Conservation (phyloP, 2,797 vertebrate genomes). For the Coranthus polyacanthus region DNA sequence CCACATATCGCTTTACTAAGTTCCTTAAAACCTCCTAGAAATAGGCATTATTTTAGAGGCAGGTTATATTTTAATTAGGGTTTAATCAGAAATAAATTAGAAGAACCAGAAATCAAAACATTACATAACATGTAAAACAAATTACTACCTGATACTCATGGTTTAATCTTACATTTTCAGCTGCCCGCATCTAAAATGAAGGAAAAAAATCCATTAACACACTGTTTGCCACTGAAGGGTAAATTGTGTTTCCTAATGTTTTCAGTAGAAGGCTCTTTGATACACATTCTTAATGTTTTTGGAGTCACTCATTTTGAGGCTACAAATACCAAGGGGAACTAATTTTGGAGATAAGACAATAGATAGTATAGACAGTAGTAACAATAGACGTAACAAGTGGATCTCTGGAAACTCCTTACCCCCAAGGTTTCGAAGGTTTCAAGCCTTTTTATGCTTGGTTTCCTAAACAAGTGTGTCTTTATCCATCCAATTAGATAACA, state of each 20-base stretch:
- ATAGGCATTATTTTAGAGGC: neutral
- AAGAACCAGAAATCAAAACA: neutral
- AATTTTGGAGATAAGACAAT: constrained; percentile 1
- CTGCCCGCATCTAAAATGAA: constrained; percentile 89
- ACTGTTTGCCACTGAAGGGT: neutral
- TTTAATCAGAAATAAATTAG: no score
- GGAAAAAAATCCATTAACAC: constrained; percentile 6
- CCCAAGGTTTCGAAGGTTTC: constrained; percentile 93
- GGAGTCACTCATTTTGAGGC: neutral
- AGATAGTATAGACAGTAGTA: neutral
- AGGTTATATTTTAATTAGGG: neutral
- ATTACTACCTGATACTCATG: constrained; percentile 94
- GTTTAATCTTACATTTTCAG: constrained; percentile 91
- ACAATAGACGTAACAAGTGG: constrained; percentile 5
- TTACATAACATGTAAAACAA: constrained; percentile 3
- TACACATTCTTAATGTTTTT: neutral
- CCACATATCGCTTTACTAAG: constrained; percentile 96
- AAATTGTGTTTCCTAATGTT: neutral
- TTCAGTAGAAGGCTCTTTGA: constrained; percentile 3
- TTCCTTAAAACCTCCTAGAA: constrained; percentile 94
- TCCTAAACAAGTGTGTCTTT: constrained; percentile 87
- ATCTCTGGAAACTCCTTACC: constrained; percentile 82
- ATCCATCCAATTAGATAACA: constrained; percentile 93
- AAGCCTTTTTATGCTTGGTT: constrained; percentile 83
- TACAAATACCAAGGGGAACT: neutral